These are phyloP conservation scores for Melinaea marsaeus DNA, from an alignment of 2,888 invertebrate species.

Conservation along the genomic window DNA sequence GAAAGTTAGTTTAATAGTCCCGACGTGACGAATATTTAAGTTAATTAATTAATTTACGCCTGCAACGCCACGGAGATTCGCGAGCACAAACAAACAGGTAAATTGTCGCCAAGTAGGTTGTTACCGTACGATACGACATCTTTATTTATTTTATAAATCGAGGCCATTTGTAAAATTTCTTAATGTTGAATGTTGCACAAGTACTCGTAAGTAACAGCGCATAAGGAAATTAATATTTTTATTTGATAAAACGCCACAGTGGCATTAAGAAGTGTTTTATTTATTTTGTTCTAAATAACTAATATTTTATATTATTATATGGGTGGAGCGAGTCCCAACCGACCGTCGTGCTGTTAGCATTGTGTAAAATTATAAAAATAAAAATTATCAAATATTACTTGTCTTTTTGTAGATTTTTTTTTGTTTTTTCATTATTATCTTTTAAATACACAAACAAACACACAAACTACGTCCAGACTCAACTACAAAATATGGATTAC, in stretches of 20 bases:
- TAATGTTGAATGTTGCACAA: constrained; percentile 65
- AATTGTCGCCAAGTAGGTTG: background rate
- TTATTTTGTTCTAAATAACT: constrained; percentile 75
- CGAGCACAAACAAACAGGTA: too few relatives aligned
- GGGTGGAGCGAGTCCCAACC: constrained; percentile 61
- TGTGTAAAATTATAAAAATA: constrained; percentile 63
- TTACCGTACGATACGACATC: background rate
- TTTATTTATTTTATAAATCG: constrained; percentile 56
- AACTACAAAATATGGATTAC: too few relatives aligned
- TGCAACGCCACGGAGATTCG: too few relatives aligned
- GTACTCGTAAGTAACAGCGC: constrained; percentile 66
- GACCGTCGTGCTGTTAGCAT: constrained; percentile 69
- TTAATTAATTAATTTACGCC: too few relatives aligned
- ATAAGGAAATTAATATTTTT: constrained; percentile 65
- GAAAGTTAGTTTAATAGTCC: too few relatives aligned
- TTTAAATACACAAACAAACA: too few relatives aligned
- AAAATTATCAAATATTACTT: constrained; percentile 14
- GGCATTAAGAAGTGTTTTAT: constrained; percentile 72
- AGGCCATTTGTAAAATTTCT: constrained; percentile 72
- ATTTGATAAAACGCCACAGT: constrained; percentile 53
- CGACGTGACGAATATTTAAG: too few relatives aligned
- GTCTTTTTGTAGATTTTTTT: background rate
- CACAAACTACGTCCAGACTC: too few relatives aligned
- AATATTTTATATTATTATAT: constrained; percentile 67
- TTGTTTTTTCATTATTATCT: background rate